These are phyloP conservation scores for Lumbricus terrestris DNA, from an alignment of 2,888 invertebrate species.

Conservation along the genomic window DNA sequence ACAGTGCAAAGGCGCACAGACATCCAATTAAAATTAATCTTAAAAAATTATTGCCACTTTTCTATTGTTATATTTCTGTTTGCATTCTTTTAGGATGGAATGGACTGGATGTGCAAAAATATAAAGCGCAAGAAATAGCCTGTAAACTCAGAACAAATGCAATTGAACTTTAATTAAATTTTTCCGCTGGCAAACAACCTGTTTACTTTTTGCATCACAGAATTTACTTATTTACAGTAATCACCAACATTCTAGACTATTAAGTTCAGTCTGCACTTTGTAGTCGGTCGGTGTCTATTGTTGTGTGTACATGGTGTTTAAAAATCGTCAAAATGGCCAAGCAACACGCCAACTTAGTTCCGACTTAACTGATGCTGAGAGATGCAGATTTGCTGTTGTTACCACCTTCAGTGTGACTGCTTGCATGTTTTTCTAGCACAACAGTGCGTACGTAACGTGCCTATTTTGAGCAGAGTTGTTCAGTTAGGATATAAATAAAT, in stretches of 20 bases:
- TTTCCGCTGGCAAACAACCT: neutral
- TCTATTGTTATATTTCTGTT: neutral
- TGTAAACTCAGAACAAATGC: neutral
- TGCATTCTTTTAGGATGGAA: constrained; percentile 33
- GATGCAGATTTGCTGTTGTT: neutral
- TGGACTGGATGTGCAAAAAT: constrained; percentile 38
- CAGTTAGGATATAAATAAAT: neutral
- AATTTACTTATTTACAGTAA: neutral
- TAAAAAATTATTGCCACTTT: neutral
- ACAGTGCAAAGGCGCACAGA: neutral
- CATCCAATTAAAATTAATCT: neutral
- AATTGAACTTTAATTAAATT: neutral
- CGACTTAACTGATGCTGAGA: neutral
- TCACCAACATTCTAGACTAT: neutral
- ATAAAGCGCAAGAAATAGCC: constrained; percentile 30
- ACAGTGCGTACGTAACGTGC: neutral
- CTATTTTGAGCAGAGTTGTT: neutral
- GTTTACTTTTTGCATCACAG: neutral
- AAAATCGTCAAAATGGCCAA: neutral
- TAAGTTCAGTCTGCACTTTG: neutral
- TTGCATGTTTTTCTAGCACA: constrained; percentile 3
- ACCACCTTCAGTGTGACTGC: neutral
- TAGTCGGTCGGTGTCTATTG: neutral
- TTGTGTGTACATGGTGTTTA: neutral
- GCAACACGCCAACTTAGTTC: neutral